Evolutionary conservation across 2,113 vertebrate genomes (phyloP).

Genomic region (Bostrychus sinensis): DNA sequence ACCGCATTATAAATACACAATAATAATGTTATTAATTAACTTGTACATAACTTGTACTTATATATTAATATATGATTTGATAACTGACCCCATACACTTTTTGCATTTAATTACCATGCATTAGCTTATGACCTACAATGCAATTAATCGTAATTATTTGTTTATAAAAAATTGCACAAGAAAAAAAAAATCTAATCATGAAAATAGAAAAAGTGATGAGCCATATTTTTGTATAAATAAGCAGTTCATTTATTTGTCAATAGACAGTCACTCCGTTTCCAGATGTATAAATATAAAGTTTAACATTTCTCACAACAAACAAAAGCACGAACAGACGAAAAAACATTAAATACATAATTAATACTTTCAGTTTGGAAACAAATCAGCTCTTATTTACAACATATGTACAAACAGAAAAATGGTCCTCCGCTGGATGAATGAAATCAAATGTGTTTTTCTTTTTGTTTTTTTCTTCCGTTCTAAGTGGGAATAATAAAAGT

Average conservation of each 20-base stretch:
- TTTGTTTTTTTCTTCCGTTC: conserved; percentile 6
- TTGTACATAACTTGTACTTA: no score
- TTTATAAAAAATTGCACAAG: no score
- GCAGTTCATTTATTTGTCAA: conserved; percentile 81
- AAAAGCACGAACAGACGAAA: conserved; percentile 73
- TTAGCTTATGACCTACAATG: no score
- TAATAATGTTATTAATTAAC: no score
- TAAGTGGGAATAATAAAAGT: conserved; percentile 3
- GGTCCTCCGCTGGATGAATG: conserved; percentile 83
- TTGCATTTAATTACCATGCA: no score
- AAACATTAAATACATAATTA: conserved; percentile 90
- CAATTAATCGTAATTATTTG: no score
- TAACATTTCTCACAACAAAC: conserved; percentile 89
- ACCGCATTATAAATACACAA: no score
- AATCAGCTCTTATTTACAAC: conserved; percentile 91
- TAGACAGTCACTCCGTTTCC: conserved; percentile 83
- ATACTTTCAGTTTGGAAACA: conserved; percentile 74
- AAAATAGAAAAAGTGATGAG: neutral
- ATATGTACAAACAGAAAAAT: conserved; percentile 81
- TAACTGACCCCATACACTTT: no score
- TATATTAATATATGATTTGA: no score
- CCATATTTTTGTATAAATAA: conserved; percentile 86
- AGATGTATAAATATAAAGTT: conserved; percentile 96
- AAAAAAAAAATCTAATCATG: neutral
- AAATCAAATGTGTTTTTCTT: conserved; percentile 14